Evolutionary conservation across 2,113 vertebrate genomes (phyloP), one percentile per base, ranked within the genome.

Genomic region (Eudyptes chrysolophus): DNA sequence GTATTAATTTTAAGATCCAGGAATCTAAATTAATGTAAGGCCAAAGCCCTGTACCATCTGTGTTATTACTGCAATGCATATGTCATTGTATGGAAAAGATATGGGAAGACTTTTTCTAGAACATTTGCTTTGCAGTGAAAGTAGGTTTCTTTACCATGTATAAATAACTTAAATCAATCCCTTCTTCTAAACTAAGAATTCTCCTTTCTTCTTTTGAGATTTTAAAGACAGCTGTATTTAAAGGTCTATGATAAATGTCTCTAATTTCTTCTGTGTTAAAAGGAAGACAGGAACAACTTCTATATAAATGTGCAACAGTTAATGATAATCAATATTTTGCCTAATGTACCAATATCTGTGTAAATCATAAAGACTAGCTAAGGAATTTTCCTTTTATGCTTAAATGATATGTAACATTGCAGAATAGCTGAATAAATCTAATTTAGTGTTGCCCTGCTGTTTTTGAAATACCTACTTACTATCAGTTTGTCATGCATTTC

Each of bases 381-480:
- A 69, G 24, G 38, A 64, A 57, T 89, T 82, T 84, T 68, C 21
- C 15, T 76, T 70, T 87, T 57, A 30, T 75, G 38, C 52, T 82
- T 87, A 44, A 65, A 49, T 87, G 58, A 70, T 22, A 55, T 0
- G 0, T 54, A 77, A 46, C 36, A 25, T 40, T 87, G 46, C 38
- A 48, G 58, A 93, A 57, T 18, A 81, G 55, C 55, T 62, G 55
- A 92, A 74, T 57, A 70, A 62, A 85, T 68, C 29, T 82, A 68
- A 82, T 78, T 72, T 57, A 44, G 20, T 83, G 34, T 54, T 87
- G 49, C 54, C 52, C 10, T 85, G 32, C 61, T 85, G 29, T 25
- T 92, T 88, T 66, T 92, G 36, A 93, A 83, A 92, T 90, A 70
- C 71, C 42, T 74, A 25, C 70, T 95, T 94, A 36, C 55, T 74